These are phyloP conservation scores for Drosophila bifasciata DNA, from an alignment of 1,140 invertebrate genomes.

Conservation along the genomic window DNA sequence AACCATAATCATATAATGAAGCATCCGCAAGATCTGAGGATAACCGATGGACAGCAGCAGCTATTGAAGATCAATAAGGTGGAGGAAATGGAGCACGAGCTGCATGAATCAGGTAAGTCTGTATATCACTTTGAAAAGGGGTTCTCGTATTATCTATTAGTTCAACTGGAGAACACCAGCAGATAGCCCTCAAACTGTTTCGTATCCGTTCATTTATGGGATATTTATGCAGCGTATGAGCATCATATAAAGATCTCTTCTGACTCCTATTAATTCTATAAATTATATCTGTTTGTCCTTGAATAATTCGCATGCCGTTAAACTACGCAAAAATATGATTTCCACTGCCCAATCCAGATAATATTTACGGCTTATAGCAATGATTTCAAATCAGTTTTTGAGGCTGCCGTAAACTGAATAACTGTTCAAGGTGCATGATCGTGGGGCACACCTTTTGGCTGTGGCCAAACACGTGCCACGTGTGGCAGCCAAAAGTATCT, in stretches of 20 bases:
- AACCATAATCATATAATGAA: slow-evolving; percentile 51
- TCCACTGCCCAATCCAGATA: slow-evolving; percentile 1
- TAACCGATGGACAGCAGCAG: slow-evolving; percentile 61
- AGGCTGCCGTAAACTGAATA: slow-evolving; percentile 13
- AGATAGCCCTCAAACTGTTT: too few species aligned
- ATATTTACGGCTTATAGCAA: slow-evolving; percentile 10
- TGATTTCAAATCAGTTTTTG: slow-evolving; percentile 23
- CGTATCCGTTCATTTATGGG: too few species aligned
- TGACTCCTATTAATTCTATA: too few species aligned
- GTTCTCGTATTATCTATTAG: background rate
- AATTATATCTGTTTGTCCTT: too few species aligned
- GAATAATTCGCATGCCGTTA: too few species aligned
- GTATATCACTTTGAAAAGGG: background rate
- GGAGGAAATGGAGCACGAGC: slow-evolving; percentile 69
- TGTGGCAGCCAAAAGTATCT: slow-evolving; percentile 41
- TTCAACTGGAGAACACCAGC: too few species aligned
- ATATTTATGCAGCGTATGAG: too few species aligned
- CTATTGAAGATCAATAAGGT: slow-evolving; percentile 72
- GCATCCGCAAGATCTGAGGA: slow-evolving; percentile 67
- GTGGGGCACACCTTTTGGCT: background rate
- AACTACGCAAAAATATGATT: background rate
- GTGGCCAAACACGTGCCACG: slow-evolving; percentile 59
- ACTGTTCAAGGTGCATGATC: slow-evolving; percentile 9
- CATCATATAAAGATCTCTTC: too few species aligned
- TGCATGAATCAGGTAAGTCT: slow-evolving; percentile 61